Evolutionary conservation across 2,888 invertebrate genomes (phyloP).

Genomic region (Galerucella calmariensis): DNA sequence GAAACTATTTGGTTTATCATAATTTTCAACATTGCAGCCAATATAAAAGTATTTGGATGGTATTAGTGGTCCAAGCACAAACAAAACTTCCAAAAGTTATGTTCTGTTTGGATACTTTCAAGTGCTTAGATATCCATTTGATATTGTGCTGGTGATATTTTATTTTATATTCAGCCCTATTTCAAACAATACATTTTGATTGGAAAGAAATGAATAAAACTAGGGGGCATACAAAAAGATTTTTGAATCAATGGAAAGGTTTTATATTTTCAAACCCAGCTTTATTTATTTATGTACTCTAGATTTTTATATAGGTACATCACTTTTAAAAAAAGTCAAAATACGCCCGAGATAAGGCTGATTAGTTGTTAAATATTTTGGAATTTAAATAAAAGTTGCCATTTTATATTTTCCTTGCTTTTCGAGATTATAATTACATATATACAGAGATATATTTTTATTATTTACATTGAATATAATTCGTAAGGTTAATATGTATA

Average conservation of each 20-base stretch:
- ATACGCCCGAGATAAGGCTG: slow-evolving; percentile 26
- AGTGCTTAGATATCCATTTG: background rate
- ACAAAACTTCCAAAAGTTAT: no score
- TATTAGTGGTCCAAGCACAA: no score
- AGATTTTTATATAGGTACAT: slow-evolving; percentile 3
- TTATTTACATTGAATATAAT: slow-evolving; percentile 1
- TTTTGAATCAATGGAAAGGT: no score
- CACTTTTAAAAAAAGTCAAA: slow-evolving; percentile 11
- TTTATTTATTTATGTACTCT: background rate
- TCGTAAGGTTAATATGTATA: slow-evolving; percentile 13
- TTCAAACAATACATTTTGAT: slow-evolving; percentile 16
- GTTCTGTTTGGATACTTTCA: background rate
- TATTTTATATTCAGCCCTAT: slow-evolving; percentile 28
- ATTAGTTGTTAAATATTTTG: slow-evolving; percentile 17
- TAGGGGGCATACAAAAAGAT: no score
- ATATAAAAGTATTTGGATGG: background rate
- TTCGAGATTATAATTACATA: slow-evolving; percentile 26
- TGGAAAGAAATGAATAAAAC: no score
- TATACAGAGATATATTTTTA: slow-evolving; percentile 24
- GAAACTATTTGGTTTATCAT: slow-evolving; percentile 87
- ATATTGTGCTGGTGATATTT: slow-evolving; percentile 19
- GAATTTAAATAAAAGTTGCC: slow-evolving; percentile 22
- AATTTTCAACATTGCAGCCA: slow-evolving; percentile 61
- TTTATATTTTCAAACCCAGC: background rate
- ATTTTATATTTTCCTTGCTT: slow-evolving; percentile 29